Conservation (phyloP, 2,888 invertebrate genomes). For the Lepidochitona cinerea region DNA sequence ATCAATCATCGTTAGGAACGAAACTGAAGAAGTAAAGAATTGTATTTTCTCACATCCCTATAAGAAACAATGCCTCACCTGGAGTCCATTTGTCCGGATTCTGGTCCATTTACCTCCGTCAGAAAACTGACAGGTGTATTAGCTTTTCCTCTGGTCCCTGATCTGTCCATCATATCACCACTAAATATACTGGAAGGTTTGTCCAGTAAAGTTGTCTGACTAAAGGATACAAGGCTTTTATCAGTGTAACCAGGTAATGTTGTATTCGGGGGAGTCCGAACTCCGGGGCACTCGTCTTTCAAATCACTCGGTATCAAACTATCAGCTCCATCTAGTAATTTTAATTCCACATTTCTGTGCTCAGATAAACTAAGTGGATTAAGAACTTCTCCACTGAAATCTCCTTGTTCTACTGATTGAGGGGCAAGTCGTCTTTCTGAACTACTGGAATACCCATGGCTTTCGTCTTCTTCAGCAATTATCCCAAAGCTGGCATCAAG, state of each 20-base stretch:
- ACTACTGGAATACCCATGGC: neutral
- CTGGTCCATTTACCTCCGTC: constrained; percentile 16
- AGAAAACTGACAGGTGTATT: constrained; percentile 18
- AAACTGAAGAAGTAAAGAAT: too few relatives aligned
- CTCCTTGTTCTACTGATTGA: neutral
- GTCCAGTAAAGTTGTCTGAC: neutral
- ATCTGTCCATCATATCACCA: constrained; percentile 8
- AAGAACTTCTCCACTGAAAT: constrained; percentile 7
- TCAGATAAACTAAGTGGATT: neutral
- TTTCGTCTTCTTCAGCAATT: neutral
- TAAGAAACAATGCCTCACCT: too few relatives aligned
- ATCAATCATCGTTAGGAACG: too few relatives aligned
- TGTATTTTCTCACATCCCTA: too few relatives aligned
- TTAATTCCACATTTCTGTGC: neutral
- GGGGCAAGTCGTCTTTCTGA: neutral
- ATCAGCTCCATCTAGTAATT: too few relatives aligned
- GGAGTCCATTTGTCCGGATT: neutral
- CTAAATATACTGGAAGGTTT: neutral
- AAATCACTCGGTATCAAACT: neutral
- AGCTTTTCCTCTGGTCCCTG: constrained; percentile 20
- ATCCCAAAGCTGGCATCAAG: neutral
- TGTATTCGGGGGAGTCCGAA: neutral
- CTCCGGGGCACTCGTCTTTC: neutral
- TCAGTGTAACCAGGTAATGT: neutral
- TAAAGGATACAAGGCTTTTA: neutral